Base-by-base conservation (phyloP, 1,140 invertebrate species). In the Calosoma granatense region DNA sequence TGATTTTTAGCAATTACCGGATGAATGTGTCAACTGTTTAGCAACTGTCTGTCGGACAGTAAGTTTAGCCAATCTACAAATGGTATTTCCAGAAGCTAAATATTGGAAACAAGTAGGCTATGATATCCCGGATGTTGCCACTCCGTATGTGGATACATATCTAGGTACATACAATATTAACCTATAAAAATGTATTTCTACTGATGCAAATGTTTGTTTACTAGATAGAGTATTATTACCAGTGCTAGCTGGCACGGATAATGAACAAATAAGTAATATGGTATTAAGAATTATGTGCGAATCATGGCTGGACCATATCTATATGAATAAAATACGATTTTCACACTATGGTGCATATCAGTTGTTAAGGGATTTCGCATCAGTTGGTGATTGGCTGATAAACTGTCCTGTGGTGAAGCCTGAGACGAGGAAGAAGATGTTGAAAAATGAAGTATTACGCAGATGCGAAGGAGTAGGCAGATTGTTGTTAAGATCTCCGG, bases 261-360 rank as follows among this genome's bases (percentile, higher is more conserved):
- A 90, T 64, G 77, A 81, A 43, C 71, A 79, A 15, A 84, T 86
- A 6, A 79, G 84, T 1, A 87, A 87, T 63, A 85, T 89, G 75
- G 79, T 89, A 23, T 69, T 92, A 1, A 80, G 82, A 66, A 82
- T 90, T 30, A 85, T 90, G 74, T 89, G 88, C 65, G 88, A 90
- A 67, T 84, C 87, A 1, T 90, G 87, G 87, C 71, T 92, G 22
- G 85, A 92, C 69, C 86, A 89, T 56, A 90, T 92, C 57, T 90
- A 87, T 67, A 77, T 82, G 23, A 81, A 86, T 60, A 83, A 83
- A 69, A 85, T 90, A 36, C 88, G 86, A 71, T 91, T 92, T 65
- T 85, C 81, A 77, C 84, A 76, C 71, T 66, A 68, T 54, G 74
- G 74, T 2, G 74, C 76, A 0, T 67, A 82, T 22, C 86, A 88